Conservation (phyloP, 2,797 vertebrate species). For the Mareca strepera region DNA sequence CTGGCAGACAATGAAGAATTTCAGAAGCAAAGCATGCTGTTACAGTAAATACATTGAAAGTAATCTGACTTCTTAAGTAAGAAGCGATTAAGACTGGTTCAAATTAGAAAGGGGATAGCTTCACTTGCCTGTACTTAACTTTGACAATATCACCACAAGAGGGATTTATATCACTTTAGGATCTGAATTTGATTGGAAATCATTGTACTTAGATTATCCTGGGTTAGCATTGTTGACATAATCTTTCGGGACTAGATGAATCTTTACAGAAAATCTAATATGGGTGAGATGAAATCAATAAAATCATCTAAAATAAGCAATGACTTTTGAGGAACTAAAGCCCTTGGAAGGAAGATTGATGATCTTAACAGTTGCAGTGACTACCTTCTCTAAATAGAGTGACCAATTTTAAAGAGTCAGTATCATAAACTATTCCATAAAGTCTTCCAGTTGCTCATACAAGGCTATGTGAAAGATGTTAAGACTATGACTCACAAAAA, state of each 20-base stretch:
- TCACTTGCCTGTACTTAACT: not conserved
- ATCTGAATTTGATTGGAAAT: not conserved
- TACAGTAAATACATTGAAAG: not conserved
- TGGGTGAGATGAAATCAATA: not conserved
- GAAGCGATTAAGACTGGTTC: not conserved
- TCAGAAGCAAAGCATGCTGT: not conserved
- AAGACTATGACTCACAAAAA: not conserved
- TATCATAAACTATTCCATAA: not conserved
- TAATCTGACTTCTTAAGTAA: not conserved
- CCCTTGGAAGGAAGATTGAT: not conserved
- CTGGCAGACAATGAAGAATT: not conserved
- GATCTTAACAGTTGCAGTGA: not conserved
- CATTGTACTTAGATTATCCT: not conserved
- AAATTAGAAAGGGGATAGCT: not conserved
- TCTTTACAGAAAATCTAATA: slow-evolving; percentile 1
- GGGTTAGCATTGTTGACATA: not conserved
- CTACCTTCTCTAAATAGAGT: not conserved
- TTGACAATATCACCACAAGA: not conserved
- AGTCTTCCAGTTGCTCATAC: not conserved
- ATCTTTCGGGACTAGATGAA: not conserved
- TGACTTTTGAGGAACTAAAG: not conserved
- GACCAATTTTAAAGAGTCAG: not conserved
- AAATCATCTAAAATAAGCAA: not conserved
- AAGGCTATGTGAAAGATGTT: not conserved
- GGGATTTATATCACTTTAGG: not conserved